Conservation (phyloP, 2,113 vertebrate genomes). For the Prionailurus bengalensis region DNA sequence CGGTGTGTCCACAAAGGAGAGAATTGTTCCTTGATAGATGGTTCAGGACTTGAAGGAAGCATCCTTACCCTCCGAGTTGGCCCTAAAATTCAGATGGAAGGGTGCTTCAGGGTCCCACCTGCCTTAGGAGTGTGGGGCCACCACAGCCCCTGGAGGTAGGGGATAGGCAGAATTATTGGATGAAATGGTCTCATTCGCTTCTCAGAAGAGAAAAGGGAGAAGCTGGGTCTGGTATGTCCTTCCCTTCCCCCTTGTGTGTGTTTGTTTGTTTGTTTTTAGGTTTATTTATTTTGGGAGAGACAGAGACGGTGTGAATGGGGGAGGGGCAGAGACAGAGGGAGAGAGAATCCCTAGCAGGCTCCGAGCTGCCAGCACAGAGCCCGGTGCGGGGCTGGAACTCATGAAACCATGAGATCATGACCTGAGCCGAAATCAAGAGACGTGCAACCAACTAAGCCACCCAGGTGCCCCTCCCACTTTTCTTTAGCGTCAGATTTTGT, state of each 20-base stretch:
- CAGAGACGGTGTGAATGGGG: not conserved
- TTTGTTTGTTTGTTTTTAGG: not conserved
- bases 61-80: not conserved
- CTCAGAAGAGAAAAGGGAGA: not conserved
- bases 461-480: not conserved
- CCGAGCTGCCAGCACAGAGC: too few species aligned
- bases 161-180: not conserved
- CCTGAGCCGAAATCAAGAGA: not conserved
- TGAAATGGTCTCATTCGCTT: not conserved
- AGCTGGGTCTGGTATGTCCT: not conserved
- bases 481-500: not conserved
- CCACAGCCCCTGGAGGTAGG: not conserved
- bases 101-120: not conserved
- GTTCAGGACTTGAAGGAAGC: not conserved
- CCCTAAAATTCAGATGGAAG: not conserved
- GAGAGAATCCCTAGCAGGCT: too few species aligned
- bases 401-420: too few species aligned
- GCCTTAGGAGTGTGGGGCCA: not conserved
- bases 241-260: not conserved
- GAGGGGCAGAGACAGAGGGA: not conserved
- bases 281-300: not conserved
- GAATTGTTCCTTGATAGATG: not conserved
- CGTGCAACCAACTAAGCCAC: not conserved
- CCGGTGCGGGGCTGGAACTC: too few species aligned
- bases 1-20: not conserved